Evolutionary conservation across 2,888 invertebrate species (phyloP), one percentile per base, ranked within the genome.

Genomic region (Gari tellinella): DNA sequence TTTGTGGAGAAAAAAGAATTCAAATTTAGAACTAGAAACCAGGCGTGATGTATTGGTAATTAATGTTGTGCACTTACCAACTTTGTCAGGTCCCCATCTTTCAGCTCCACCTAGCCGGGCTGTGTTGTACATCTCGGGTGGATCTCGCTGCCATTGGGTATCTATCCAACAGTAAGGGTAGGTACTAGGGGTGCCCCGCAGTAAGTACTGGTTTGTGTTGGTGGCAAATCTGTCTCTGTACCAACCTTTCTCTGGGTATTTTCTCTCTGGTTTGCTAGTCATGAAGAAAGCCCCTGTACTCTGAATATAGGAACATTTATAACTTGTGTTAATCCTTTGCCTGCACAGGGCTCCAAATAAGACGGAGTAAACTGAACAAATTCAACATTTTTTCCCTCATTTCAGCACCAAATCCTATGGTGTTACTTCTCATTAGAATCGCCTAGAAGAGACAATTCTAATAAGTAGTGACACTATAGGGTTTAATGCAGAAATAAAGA

Each of bases 21-120:
- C n/a, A n/a, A n/a, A n/a, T n/a, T n/a, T n/a, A n/a, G n/a, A n/a
- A n/a, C n/a, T n/a, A n/a, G n/a, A n/a, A n/a, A n/a, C n/a, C n/a
- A n/a, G n/a, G n/a, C n/a, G n/a, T n/a, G n/a, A n/a, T n/a, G n/a
- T n/a, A n/a, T 12, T 40, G 40, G 14, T 12, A 40, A 19, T 5
- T 15, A 17, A 45, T 10, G 8, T 45, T 48, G 21, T 17, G 26
- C 7, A 60, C 86, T 63, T 67, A 91, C 92, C 92, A 45, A 87
- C 81, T 84, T 88, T 91, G 61, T 89, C 85, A 8, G 88, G 89
- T 10, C 91, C 91, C 92, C 92, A 92, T 53, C 87, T 81, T 31
- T 89, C 87, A 8, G 89, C 86, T 1, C 91, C 90, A 8, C 89
- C 87, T 5, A 86, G 86, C 46, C 89, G 72, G 61, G 89, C 88